Evolutionary conservation across 2,888 invertebrate species (phyloP), one percentile per base, ranked within the genome.

Genomic region (Calliopum simillimum): DNA sequence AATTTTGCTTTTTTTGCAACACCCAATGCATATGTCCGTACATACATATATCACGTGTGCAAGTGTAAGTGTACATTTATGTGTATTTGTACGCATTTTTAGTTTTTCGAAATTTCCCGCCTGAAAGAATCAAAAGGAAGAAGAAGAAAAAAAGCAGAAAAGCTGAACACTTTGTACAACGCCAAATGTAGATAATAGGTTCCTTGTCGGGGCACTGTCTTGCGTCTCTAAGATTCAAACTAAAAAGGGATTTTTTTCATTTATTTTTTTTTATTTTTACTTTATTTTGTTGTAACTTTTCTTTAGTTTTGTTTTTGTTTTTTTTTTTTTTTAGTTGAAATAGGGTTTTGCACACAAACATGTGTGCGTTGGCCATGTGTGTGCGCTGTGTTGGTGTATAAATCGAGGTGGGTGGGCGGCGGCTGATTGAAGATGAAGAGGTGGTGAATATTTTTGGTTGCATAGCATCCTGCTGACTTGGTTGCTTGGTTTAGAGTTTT

Each of bases 401-500:
- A 44, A 16, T 44, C 23, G 14, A 12, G 58, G 66, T 61, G 63
- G 44, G 65, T 71, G 53, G 23, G 53, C 69, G 68, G n/a, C n/a
- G n/a, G n/a, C n/a, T n/a, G n/a, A n/a, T n/a, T n/a, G n/a, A n/a
- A n/a, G 61, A 53, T 67, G 59, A 23, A 12, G 67, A 56, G 58
- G 58, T 47, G 56, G 21, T 51, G 25, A n/a, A 46, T 53, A 59
- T 69, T 69, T 71, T 73, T 75, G 74, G 75, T 79, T 79, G 75
- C 76, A 69, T 72, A 73, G 76, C 74, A 76, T 68, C 75, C 66
- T 58, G 33, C 63, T 44, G 55, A 4, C 62, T 16, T 46, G n/a
- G 64, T 64, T 64, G 68, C 70, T 65, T 69, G 67, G 67, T 69
- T 71, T 71, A 79, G 79, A 79, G 64, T 73, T 70, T 75, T 76